These are phyloP conservation scores for Tenrec ecaudatus DNA, from an alignment of 2,113 vertebrate genomes.

Conservation along the genomic window DNA sequence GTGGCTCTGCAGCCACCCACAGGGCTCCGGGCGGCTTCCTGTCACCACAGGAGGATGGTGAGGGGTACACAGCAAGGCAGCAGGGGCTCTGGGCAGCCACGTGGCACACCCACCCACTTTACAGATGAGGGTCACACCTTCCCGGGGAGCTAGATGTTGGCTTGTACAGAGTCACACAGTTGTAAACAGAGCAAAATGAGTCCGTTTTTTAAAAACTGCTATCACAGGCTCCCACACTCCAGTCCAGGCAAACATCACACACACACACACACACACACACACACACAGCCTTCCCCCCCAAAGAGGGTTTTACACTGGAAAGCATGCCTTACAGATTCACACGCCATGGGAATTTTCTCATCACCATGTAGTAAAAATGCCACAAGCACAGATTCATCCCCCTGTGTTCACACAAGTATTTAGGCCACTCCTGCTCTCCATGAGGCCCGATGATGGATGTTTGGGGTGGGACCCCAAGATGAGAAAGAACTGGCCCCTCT, in stretches of 20 bases:
- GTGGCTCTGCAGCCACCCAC: not conserved
- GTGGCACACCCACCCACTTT: not conserved
- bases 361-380: not conserved
- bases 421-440: not conserved
- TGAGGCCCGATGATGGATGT: not conserved
- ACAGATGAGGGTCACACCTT: not conserved
- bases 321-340: not conserved
- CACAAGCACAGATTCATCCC: not conserved
- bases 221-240: not conserved
- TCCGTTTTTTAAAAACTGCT: slow-evolving; percentile 52
- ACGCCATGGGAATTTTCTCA: not conserved
- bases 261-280: not conserved
- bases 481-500: not conserved
- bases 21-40: not conserved
- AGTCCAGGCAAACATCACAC: not conserved
- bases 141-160: not conserved
- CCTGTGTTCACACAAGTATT: not conserved
- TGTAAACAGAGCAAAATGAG: slow-evolving; percentile 19
- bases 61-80: not conserved
- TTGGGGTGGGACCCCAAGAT: not conserved
- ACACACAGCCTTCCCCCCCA: not conserved
- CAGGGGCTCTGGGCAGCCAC: not conserved
- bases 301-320: slow-evolving; percentile 55
- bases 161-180: slow-evolving; percentile 9
- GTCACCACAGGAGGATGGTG: not conserved